Evolutionary conservation across 2,797 vertebrate species (phyloP).

Genomic region (Mormyrops attenuatus): DNA sequence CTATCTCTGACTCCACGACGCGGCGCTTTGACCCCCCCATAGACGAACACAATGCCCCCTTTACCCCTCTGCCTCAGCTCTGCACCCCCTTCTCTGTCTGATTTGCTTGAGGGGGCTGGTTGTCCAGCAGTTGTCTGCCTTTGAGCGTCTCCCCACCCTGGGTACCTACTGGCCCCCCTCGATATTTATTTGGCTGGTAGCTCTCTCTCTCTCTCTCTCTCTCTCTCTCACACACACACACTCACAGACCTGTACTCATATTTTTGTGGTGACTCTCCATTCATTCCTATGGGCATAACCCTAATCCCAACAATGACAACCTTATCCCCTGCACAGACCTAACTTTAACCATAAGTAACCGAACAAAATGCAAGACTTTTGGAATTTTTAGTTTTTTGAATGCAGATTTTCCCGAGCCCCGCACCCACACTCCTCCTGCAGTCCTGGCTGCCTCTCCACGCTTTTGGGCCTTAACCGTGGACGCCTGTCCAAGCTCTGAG

Average conservation of each 20-base stretch:
- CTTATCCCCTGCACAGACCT: no score
- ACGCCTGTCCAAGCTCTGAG: neutral
- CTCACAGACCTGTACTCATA: neutral
- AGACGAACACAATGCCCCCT: neutral
- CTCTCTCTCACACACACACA: neutral
- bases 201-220: neutral
- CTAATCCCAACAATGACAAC: neutral
- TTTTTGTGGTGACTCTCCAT: neutral
- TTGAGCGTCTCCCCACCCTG: no score
- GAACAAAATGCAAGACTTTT: neutral
- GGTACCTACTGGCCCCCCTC: neutral
- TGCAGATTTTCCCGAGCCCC: neutral
- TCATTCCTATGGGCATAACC: neutral
- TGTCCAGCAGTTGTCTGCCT: neutral
- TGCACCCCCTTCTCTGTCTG: neutral
- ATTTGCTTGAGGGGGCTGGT: neutral
- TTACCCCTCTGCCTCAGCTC: neutral
- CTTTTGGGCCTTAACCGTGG: neutral
- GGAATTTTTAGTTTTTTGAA: neutral
- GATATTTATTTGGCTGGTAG: constrained; percentile 11
- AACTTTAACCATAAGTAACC: no score
- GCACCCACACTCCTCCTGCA: neutral
- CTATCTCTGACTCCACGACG: constrained; percentile 50
- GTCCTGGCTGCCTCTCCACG: neutral
- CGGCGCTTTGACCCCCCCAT: constrained; percentile 50